Evolutionary conservation across 1,140 invertebrate genomes (phyloP).

Genomic region (Teleogryllus occipitalis): DNA sequence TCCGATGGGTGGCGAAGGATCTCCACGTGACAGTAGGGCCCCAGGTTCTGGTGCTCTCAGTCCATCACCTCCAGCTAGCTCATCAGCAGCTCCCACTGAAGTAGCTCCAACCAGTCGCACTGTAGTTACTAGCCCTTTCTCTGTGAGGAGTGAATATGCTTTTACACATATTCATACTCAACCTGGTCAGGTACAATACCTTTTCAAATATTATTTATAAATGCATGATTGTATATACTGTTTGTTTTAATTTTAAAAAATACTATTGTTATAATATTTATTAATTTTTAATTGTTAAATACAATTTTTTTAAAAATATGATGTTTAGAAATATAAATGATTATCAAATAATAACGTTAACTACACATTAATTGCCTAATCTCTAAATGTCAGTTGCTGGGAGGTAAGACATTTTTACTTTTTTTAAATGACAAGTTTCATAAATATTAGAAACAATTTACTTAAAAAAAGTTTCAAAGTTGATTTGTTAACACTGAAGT

Average conservation of each 20-base stretch:
- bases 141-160: constrained; percentile 58
- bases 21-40: constrained; percentile 33
- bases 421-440: too few relatives aligned
- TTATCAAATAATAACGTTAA: too few relatives aligned
- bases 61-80: constrained; percentile 34
- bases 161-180: constrained; percentile 88
- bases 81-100: constrained; percentile 11
- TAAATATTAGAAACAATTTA: too few relatives aligned
- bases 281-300: too few relatives aligned
- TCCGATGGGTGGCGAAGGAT: constrained; percentile 40
- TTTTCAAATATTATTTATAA: neutral
- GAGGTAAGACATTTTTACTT: too few relatives aligned
- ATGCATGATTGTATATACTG: neutral
- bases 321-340: too few relatives aligned
- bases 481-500: too few relatives aligned
- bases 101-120: constrained; percentile 35
- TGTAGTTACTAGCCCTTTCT: constrained; percentile 46
- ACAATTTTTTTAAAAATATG: too few relatives aligned
- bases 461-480: too few relatives aligned
- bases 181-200: constrained; percentile 64
- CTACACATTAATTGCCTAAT: too few relatives aligned
- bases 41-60: constrained; percentile 12
- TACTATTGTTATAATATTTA: too few relatives aligned
- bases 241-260: neutral
- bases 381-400: too few relatives aligned